These are phyloP conservation scores for Scaptomyza cyrtandrae DNA, from an alignment of 2,888 invertebrate genomes.

Conservation along the genomic window DNA sequence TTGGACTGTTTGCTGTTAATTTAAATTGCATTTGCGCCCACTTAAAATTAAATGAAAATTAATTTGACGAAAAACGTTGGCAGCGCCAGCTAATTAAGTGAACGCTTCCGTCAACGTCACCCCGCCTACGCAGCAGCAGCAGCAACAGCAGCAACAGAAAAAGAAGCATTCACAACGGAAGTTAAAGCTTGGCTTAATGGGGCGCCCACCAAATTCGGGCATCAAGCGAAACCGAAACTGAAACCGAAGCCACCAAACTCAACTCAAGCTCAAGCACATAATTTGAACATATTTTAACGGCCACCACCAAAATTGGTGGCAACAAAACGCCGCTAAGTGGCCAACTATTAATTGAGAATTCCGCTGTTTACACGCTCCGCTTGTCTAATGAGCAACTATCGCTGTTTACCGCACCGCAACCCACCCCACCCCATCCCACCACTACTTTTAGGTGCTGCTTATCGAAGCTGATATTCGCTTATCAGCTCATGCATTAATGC, in stretches of 20 bases:
- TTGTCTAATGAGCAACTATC: slow-evolving; percentile 75
- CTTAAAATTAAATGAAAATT: slow-evolving; percentile 76
- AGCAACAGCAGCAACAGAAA: slow-evolving; percentile 19
- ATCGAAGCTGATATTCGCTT: slow-evolving; percentile 19
- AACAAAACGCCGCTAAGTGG: slow-evolving; percentile 72
- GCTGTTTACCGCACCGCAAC: no score
- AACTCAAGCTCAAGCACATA: background rate
- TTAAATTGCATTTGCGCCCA: slow-evolving; percentile 78
- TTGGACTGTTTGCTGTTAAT: slow-evolving; percentile 62
- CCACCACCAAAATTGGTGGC: slow-evolving; percentile 56
- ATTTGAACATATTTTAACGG: slow-evolving; percentile 35
- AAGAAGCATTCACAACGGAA: slow-evolving; percentile 55
- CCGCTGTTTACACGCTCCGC: slow-evolving; percentile 76
- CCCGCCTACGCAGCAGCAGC: slow-evolving; percentile 16
- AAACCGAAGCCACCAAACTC: background rate
- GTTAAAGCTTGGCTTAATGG: slow-evolving; percentile 72
- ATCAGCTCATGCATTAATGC: background rate
- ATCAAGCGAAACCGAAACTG: slow-evolving; percentile 58
- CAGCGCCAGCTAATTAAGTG: slow-evolving; percentile 62
- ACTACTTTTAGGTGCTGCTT: background rate
- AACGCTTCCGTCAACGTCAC: slow-evolving; percentile 47
- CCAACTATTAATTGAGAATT: slow-evolving; percentile 62
- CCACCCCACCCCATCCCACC: no score
- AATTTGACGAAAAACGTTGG: slow-evolving; percentile 61
- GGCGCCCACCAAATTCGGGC: slow-evolving; percentile 61